These are phyloP conservation scores for Etheostoma perlongum DNA, from an alignment of 2,797 vertebrate genomes.

Conservation along the genomic window DNA sequence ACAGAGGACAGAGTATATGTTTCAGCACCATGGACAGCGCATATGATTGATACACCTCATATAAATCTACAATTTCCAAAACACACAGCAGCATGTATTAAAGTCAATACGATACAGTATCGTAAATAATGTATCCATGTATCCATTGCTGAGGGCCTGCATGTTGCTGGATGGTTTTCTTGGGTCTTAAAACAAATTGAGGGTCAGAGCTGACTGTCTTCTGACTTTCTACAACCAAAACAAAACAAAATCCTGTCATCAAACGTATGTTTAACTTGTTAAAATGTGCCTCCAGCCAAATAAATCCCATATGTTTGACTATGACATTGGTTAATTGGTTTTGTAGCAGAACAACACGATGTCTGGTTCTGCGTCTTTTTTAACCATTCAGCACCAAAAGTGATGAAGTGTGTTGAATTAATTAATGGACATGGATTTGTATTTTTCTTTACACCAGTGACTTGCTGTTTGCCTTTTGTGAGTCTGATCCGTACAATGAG, in stretches of 20 bases:
- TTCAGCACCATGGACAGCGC: conserved; percentile 81
- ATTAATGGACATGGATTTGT: conserved; percentile 15
- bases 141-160: background rate
- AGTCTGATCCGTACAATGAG: background rate
- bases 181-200: background rate
- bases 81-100: background rate
- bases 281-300: conserved; percentile 34
- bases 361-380: conserved; percentile 19
- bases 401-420: conserved; percentile 13
- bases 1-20: conserved; percentile 30
- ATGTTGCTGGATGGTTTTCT: background rate
- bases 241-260: conserved; percentile 27
- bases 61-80: conserved; percentile 19
- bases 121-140: background rate
- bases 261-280: conserved; percentile 34
- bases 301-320: conserved; percentile 43
- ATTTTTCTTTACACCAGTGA: background rate
- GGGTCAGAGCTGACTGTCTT: background rate
- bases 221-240: conserved; percentile 26
- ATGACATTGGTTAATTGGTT: conserved; percentile 54
- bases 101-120: background rate
- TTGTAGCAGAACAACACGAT: conserved; percentile 19
- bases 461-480: background rate
- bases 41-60: conserved; percentile 32
- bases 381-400: conserved; percentile 42